These are phyloP conservation scores for Cenopis cana DNA, from an alignment of 2,888 invertebrate genomes.

Conservation along the genomic window DNA sequence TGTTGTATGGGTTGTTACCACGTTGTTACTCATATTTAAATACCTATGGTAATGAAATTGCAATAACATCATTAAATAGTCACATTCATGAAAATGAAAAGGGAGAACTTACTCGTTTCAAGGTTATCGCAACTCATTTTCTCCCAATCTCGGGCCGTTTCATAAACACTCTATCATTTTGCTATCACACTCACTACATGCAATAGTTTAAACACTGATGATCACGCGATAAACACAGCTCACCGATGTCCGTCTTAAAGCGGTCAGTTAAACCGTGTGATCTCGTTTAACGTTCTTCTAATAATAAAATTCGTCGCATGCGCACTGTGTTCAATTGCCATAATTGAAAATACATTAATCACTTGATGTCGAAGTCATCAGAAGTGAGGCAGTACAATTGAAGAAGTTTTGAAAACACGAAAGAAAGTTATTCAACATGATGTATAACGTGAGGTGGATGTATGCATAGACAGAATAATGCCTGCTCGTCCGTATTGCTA, in stretches of 20 bases:
- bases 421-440: conserved; percentile 68
- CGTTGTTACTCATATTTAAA: no score
- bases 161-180: conserved; percentile 50
- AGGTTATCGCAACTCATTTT: conserved; percentile 57
- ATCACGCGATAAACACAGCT: conserved; percentile 55
- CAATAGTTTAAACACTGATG: conserved; percentile 11
- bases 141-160: conserved; percentile 48
- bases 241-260: conserved; percentile 53
- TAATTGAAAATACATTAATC: conserved; percentile 79
- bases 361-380: conserved; percentile 62
- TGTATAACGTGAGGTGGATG: conserved; percentile 1
- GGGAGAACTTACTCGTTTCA: conserved; percentile 57
- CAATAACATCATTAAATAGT: neutral
- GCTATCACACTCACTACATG: conserved; percentile 41
- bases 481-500: neutral
- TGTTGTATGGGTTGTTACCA: no score
- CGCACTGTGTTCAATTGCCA: conserved; percentile 76
- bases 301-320: conserved; percentile 78
- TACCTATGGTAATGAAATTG: neutral
- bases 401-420: conserved; percentile 73
- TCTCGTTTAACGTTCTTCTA: conserved; percentile 67
- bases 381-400: conserved; percentile 63
- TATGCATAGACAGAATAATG: neutral
- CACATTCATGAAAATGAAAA: neutral
- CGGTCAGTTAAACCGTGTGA: conserved; percentile 62